These are phyloP conservation scores for Anorthoa munda DNA, from an alignment of 2,888 invertebrate species.

Conservation along the genomic window DNA sequence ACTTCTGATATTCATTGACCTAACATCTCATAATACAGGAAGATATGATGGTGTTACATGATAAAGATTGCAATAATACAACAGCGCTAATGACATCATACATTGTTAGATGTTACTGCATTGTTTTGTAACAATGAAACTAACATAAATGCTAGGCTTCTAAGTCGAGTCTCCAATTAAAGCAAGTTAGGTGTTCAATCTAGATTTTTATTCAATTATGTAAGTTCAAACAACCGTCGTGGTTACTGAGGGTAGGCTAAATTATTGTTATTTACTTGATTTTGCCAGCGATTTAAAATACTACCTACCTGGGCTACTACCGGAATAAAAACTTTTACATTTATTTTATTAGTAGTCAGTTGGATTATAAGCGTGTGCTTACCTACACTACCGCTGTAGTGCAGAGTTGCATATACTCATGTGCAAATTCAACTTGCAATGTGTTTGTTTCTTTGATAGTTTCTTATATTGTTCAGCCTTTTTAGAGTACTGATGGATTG, in stretches of 20 bases:
- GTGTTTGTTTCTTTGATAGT: too few relatives aligned
- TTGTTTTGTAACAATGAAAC: conserved; percentile 33
- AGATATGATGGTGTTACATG: conserved; percentile 23
- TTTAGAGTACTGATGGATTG: too few relatives aligned
- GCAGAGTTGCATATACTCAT: too few relatives aligned
- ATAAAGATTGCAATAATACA: conserved; percentile 23
- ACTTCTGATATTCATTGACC: neutral
- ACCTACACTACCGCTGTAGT: too few relatives aligned
- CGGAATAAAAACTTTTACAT: too few relatives aligned
- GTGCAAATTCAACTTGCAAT: too few relatives aligned
- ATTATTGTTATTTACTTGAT: too few relatives aligned
- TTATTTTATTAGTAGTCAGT: too few relatives aligned
- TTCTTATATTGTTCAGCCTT: too few relatives aligned
- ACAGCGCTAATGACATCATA: conserved; percentile 27
- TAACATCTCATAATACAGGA: neutral
- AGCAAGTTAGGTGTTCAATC: conserved; percentile 10
- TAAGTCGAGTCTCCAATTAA: conserved; percentile 16
- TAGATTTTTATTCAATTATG: neutral
- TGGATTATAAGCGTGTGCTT: too few relatives aligned
- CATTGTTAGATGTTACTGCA: conserved; percentile 14
- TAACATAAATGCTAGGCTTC: conserved; percentile 1
- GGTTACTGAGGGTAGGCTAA: neutral
- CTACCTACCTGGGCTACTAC: too few relatives aligned
- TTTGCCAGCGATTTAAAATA: too few relatives aligned
- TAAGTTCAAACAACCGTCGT: neutral